Base-by-base conservation (phyloP, 2,797 vertebrate species). In the Acanthiza pusilla region DNA sequence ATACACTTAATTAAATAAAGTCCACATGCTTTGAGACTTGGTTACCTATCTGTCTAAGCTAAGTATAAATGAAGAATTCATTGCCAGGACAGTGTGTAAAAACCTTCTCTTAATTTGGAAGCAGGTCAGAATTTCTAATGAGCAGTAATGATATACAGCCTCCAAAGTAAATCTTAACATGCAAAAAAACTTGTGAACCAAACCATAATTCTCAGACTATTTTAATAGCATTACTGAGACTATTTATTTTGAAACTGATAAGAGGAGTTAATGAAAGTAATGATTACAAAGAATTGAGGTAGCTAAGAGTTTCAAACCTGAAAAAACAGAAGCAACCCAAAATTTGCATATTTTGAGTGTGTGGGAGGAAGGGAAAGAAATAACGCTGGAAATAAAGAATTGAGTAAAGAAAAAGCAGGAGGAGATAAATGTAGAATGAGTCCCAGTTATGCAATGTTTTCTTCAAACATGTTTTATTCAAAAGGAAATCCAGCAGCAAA, bases 401-500 rank as follows among this genome's bases (percentile, higher is more conserved):
- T 17, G 23, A 60, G 8, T 55, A 65, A 62, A 74, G 22, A 88
- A 20, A 7, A 67, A 26, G 7, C 11, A 91, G 22, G 47, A 62
- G 51, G 21, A 36, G n/a, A 22, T 42, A 77, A 81, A 29, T 14
- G 25, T 23, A 85, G 72, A 85, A 63, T 0, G 4, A 79, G 20
- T 60, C 30, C 20, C 62, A 53, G 11, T 79, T 68, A 68, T 22
- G 15, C 14, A 60, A 22, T 48, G 5, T 57, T 68, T 73, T 14
- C 26, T 73, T 32, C 26, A 66, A 77, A 77, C 21, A 68, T 75
- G 26, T 89, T 92, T 84, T 87, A 87, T 91, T 95, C 74, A 74
- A 84, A 91, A 23, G 34, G 10, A 78, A 75, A 70, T 53, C 29
- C 16, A 72, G 32, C 58, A 71, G 27, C 20, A 47, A 85, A 85